Evolutionary conservation across 2,888 invertebrate species (phyloP).

Genomic region (Oegoconia quadripuncta): DNA sequence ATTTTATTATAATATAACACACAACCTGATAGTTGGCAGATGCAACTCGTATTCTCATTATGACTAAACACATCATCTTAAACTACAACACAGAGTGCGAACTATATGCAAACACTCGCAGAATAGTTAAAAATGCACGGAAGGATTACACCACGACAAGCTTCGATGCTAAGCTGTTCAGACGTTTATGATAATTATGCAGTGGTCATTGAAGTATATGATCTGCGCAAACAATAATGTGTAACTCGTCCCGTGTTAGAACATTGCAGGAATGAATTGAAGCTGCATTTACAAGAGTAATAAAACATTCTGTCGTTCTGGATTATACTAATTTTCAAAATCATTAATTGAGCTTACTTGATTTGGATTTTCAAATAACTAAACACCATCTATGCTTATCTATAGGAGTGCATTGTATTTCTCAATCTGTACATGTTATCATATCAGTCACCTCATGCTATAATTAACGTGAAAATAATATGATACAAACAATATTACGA

Average conservation of each 20-base stretch:
- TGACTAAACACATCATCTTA: slow-evolving; percentile 57
- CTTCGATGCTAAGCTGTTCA: slow-evolving; percentile 30
- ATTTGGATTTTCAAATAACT: slow-evolving; percentile 21
- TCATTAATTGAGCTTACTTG: slow-evolving; percentile 8
- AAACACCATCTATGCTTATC: slow-evolving; percentile 13
- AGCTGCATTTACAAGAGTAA: neutral
- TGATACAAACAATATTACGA: slow-evolving; percentile 66
- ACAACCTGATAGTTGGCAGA: slow-evolving; percentile 67
- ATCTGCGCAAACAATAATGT: too few relatives aligned
- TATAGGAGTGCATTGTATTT: slow-evolving; percentile 11
- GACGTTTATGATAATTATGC: too few relatives aligned
- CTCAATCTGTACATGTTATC: slow-evolving; percentile 21
- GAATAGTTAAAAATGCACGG: slow-evolving; percentile 35
- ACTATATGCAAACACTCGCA: slow-evolving; percentile 25
- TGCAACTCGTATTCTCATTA: slow-evolving; percentile 49
- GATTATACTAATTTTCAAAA: neutral
- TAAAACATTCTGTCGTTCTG: neutral
- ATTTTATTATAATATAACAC: slow-evolving; percentile 42
- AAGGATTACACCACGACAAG: slow-evolving; percentile 29
- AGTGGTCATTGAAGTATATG: too few relatives aligned
- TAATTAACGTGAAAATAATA: slow-evolving; percentile 53
- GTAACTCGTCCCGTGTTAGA: neutral
- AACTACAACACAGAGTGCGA: slow-evolving; percentile 44
- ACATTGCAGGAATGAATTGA: slow-evolving; percentile 22
- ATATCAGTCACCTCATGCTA: slow-evolving; percentile 46